Base-by-base conservation (phyloP, 2,888 invertebrate genomes). In the Drosophila mercatorum region DNA sequence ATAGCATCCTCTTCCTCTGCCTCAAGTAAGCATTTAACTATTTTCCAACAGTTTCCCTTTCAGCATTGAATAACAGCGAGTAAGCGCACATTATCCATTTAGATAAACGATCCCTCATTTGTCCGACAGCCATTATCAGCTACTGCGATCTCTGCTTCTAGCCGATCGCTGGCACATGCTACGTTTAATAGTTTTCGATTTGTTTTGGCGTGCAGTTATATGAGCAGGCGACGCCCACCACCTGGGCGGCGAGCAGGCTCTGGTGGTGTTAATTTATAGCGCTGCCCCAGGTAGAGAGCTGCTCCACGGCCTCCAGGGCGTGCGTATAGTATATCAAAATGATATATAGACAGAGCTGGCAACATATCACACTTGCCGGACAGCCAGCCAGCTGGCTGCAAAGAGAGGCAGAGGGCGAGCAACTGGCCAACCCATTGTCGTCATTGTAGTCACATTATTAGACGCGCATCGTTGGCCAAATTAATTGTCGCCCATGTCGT, bases 371-470 rank as follows among this genome's bases (percentile, higher is more conserved):
- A 87, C 75, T 74, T 72, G 75, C 71, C 53, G 40, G 53, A 22
- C 83, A 78, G 53, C 38, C 83, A 80, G 78, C 80, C 79, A 22
- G 22, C 22, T 22, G 84, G 63, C 80, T 82, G 87, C 44, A 0
- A 3, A 17, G 41, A 14, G 52, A 22, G 52, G 14, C 7, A 26
- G 36, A 40, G 40, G 40, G 40, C 28, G 26, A n/a, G n/a, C 55
- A 41, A 41, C 55, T 41, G 57, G 10, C 44, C 43, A 49, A 46
- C 69, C 78, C 81, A 84, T 83, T 82, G 81, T 83, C 83, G 81
- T 72, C 83, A 81, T 86, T 85, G 80, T 82, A 83, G 77, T 68
- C 81, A 80, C 84, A 89, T 88, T 88, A 89, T 89, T 86, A 88
- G 89, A 86, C 65, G 75, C 86, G 84, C 88, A 75, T 88, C 88